A percentile compares a stretch with the other conserved stretches of the same genome.
Evolutionary conservation across 2,797 vertebrate genomes (phyloP).

Genomic region (Tangara arthus): DNA sequence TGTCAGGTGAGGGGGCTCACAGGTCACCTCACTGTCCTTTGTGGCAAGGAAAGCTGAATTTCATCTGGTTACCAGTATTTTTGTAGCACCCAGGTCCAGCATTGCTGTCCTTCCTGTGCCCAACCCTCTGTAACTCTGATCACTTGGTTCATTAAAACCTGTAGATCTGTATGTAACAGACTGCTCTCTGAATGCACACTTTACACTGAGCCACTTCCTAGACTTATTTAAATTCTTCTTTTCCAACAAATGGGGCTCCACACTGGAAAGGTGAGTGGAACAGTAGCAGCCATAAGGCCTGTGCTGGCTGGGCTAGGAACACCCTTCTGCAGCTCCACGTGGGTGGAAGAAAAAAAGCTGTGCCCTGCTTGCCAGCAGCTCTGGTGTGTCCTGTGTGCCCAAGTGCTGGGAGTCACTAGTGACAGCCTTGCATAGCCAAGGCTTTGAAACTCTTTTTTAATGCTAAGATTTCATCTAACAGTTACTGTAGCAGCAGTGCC

Average conservation of each 20-base stretch:
- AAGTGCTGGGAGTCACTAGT: neutral
- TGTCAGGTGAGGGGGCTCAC: neutral
- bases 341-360: neutral
- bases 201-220: neutral
- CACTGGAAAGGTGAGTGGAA: neutral
- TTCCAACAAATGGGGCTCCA: neutral
- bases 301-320: neutral
- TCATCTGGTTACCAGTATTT: neutral
- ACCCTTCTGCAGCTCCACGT: neutral
- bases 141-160: conserved; percentile 34
- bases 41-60: neutral
- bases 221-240: neutral
- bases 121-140: conserved; percentile 23
- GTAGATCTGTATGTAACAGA: neutral
- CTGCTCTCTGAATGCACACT: neutral
- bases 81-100: neutral
- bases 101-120: neutral
- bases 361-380: neutral
- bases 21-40: neutral
- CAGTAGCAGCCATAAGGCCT: neutral
- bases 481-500: neutral
- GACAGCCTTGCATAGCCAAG: neutral
- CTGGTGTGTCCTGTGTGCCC: accelerated
- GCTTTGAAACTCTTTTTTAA: neutral
- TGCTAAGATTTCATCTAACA: neutral